Conservation (phyloP, 2,797 vertebrate genomes). For the Mus minutoides region DNA sequence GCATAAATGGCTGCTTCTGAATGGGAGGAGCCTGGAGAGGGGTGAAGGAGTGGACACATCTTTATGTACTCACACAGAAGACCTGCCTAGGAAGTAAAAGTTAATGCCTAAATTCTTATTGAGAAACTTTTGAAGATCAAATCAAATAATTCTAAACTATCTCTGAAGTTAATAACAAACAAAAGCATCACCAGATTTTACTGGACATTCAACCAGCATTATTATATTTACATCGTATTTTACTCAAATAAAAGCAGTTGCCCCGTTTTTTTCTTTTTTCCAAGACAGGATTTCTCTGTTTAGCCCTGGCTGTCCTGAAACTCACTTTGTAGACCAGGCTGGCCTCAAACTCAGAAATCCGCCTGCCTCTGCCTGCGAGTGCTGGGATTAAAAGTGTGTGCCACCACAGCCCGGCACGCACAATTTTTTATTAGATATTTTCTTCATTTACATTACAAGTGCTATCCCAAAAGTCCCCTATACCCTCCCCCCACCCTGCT, state of each 20-base stretch:
- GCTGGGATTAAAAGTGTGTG: too few relatives aligned
- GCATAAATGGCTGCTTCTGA: neutral
- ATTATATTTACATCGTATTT: neutral
- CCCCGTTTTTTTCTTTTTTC: neutral
- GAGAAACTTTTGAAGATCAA: constrained; percentile 69
- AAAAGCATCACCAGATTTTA: constrained; percentile 21
- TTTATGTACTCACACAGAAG: neutral
- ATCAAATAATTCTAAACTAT: constrained; percentile 76
- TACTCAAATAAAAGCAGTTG: neutral
- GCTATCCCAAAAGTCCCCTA: too few relatives aligned
- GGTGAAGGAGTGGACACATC: neutral
- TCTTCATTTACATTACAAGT: too few relatives aligned
- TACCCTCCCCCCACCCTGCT: too few relatives aligned
- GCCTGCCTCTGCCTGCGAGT: too few relatives aligned
- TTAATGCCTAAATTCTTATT: constrained; percentile 73
- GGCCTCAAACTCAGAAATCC: too few relatives aligned
- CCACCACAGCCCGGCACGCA: too few relatives aligned
- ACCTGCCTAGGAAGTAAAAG: neutral
- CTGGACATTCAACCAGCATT: neutral
- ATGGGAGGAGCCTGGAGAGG: neutral
- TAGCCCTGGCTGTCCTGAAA: too few relatives aligned
- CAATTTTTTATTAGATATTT: too few relatives aligned
- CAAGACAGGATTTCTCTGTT: too few relatives aligned
- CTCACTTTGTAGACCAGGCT: too few relatives aligned
- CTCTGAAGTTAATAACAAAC: constrained; percentile 65